These are phyloP conservation scores for Acleris sparsana DNA, from an alignment of 2,888 invertebrate genomes.

Conservation along the genomic window DNA sequence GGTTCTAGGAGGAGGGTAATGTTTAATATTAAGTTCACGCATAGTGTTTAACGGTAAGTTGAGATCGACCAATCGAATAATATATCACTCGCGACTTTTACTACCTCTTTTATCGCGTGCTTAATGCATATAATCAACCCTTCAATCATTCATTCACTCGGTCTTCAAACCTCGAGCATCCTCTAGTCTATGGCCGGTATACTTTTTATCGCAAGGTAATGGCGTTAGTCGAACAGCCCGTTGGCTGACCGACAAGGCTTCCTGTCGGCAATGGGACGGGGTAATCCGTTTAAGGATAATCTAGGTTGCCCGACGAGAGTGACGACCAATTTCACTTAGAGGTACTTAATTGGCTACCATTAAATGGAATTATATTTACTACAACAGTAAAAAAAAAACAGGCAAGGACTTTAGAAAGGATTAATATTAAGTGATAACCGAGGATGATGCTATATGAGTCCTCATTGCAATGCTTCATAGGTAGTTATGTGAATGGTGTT, in stretches of 20 bases:
- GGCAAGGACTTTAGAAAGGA: too few relatives aligned
- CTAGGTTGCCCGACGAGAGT: conserved; percentile 18
- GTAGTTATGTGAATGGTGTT: too few relatives aligned
- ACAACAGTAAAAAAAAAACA: too few relatives aligned
- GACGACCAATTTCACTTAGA: conserved; percentile 31
- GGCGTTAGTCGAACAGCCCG: conserved; percentile 41
- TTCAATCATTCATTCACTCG: conserved; percentile 1
- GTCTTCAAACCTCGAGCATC: background rate
- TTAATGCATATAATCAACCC: background rate
- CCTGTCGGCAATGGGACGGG: conserved; percentile 39
- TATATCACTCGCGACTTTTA: too few relatives aligned
- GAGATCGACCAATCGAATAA: too few relatives aligned
- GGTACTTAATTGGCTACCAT: conserved; percentile 26
- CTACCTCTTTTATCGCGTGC: too few relatives aligned
- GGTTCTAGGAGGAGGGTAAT: too few relatives aligned
- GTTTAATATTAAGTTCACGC: too few relatives aligned
- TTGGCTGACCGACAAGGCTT: conserved; percentile 44
- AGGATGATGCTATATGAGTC: too few relatives aligned
- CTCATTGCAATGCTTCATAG: too few relatives aligned
- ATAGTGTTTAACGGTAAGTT: too few relatives aligned
- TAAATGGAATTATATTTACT: background rate
- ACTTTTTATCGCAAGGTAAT: conserved; percentile 12
- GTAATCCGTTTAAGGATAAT: conserved; percentile 42
- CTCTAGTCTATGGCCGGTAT: conserved; percentile 3
- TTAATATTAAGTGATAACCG: too few relatives aligned